These are phyloP conservation scores for Erebia ligea DNA, from an alignment of 2,888 invertebrate species.

Conservation along the genomic window DNA sequence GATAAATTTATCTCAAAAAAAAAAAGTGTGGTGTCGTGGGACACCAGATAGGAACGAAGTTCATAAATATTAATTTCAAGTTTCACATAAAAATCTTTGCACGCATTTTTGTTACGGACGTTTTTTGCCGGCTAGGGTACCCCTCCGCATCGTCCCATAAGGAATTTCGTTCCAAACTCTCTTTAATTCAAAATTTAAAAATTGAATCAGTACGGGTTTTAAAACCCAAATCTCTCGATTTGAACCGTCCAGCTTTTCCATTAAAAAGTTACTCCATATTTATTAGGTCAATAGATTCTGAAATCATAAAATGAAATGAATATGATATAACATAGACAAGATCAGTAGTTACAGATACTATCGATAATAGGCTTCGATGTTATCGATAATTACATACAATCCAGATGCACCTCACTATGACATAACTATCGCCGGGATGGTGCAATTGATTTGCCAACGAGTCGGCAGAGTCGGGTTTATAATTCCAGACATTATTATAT, in stretches of 20 bases:
- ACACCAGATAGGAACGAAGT: no score
- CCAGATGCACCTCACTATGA: conserved; percentile 37
- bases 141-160: no score
- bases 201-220: not conserved
- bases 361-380: conserved; percentile 25
- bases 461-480: conserved; percentile 12
- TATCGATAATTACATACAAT: conserved; percentile 37
- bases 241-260: not conserved
- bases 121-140: no score
- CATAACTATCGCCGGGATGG: conserved; percentile 24
- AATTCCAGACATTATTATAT: conserved; percentile 12
- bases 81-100: no score
- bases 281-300: conserved; percentile 16
- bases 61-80: no score
- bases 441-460: conserved; percentile 21
- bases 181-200: not conserved
- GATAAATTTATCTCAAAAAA: not conserved
- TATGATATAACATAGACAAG: conserved; percentile 25
- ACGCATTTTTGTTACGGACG: no score
- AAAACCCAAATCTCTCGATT: not conserved
- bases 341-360: conserved; percentile 26
- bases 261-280: conserved; percentile 12
- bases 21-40: no score
- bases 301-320: conserved; percentile 20
- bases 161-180: no score